Evolutionary conservation across 2,888 invertebrate genomes (phyloP), one percentile per base, ranked within the genome.

Genomic region (Monochamus alternatus): DNA sequence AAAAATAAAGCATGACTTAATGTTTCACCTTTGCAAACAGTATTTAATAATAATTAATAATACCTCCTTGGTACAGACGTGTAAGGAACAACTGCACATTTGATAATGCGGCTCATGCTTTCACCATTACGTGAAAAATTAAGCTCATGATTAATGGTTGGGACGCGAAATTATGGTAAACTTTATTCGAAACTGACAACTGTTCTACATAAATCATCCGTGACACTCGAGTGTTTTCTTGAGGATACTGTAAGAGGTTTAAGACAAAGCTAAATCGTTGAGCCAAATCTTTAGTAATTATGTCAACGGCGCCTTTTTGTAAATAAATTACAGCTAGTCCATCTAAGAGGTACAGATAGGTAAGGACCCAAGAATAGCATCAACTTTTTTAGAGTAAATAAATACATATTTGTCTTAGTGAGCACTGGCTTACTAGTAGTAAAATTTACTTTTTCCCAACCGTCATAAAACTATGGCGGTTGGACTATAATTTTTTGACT

Each of bases 131-230:
- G 10, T 47, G 47, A 64, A 64, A 47, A 64, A 47, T 44, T 63
- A 63, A 44, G 44, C 63, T 22, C 47, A 64, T 47, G 64, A 64
- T 64, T 64, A 64, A 64, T 64, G 62, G 43, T 63, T 43, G 7
- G 14, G 14, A 12, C 7, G 62, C 12, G 43, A 63, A 62, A 63
- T 63, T 63, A 63, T 38, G 64, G 64, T 47, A 64, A 55, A 47
- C 38, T 44, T 22, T 47, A 30, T 64, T 64, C 31, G 22, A 44
- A 47, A 22, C 64, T 51, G 64, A 64, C 64, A 47, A 43, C 47
- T 47, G 22, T 12, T 47, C 47, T 47, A 22, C 64, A 64, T 64
- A 64, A 64, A 64, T 64, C 64, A 64, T 12, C 2, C 30, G 22
- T 38, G 44, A 5, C 47, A 51, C 30, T 22, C 30, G 22, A 64